Evolutionary conservation across 1,140 invertebrate genomes (phyloP).

Genomic region (Forficula auricularia): DNA sequence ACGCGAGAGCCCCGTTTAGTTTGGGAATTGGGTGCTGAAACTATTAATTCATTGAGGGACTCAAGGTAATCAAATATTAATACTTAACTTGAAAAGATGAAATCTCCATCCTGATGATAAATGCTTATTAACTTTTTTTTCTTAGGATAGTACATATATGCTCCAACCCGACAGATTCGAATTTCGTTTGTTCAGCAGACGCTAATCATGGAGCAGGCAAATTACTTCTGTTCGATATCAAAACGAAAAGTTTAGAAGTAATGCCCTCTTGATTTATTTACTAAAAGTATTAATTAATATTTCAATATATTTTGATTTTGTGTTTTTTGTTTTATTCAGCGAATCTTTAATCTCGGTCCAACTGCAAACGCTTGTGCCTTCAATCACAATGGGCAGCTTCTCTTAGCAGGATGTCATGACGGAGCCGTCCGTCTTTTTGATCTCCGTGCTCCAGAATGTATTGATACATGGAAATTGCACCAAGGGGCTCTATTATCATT

Average conservation of each 20-base stretch:
- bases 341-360: conserved; percentile 24
- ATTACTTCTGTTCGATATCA: conserved; percentile 40
- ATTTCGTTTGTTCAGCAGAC: conserved; percentile 38
- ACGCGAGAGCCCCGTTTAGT: conserved; percentile 42
- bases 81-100: too few relatives aligned
- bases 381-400: conserved; percentile 47
- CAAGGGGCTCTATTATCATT: conserved; percentile 33
- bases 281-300: too few relatives aligned
- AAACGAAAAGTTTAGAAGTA: conserved; percentile 40
- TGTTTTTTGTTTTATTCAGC: background rate
- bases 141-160: conserved; percentile 34
- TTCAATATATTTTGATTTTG: too few relatives aligned
- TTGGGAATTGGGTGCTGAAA: conserved; percentile 37
- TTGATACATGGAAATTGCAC: conserved; percentile 35
- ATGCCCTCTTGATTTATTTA: conserved; percentile 11
- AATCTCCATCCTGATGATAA: too few relatives aligned
- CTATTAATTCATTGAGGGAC: conserved; percentile 13
- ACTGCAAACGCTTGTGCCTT: conserved; percentile 37
- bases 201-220: conserved; percentile 25
- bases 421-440: conserved; percentile 40
- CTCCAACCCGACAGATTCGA: conserved; percentile 37
- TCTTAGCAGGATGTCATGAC: conserved; percentile 41
- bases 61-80: conserved; percentile 11
- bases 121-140: too few relatives aligned
- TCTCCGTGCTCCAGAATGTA: conserved; percentile 35